phyloP scores from a whole-genome alignment of 2,888 invertebrate genomes.

The Drosophila prostipennis region DNA sequence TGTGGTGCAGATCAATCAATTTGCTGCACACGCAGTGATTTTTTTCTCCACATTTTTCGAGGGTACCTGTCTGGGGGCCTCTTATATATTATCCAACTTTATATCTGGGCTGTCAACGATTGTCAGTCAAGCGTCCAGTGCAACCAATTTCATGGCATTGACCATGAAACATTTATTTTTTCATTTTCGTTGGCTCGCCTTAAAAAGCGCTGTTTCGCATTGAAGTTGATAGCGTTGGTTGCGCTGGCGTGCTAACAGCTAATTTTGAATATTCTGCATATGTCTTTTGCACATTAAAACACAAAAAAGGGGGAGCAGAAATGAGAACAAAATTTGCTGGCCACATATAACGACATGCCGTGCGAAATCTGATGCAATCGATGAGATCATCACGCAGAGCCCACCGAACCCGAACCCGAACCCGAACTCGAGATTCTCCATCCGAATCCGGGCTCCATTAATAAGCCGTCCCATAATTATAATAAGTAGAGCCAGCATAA shows the following conservation, averaged over 20 bases:
- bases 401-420: constrained; percentile 23
- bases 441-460: constrained; percentile 55
- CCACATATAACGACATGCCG: constrained; percentile 74
- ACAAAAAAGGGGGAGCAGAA: constrained; percentile 42
- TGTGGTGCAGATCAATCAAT: constrained; percentile 71
- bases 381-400: constrained; percentile 75
- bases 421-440: constrained; percentile 36
- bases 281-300: constrained; percentile 50
- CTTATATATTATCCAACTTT: constrained; percentile 3
- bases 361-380: constrained; percentile 81
- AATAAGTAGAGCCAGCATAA: constrained; percentile 38
- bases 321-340: constrained; percentile 68
- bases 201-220: constrained; percentile 46
- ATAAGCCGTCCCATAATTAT: constrained; percentile 61
- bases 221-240: constrained; percentile 19
- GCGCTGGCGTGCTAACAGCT: constrained; percentile 68
- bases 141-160: constrained; percentile 64
- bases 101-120: constrained; percentile 33
- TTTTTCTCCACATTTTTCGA: constrained; percentile 7
- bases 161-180: constrained; percentile 43
- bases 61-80: constrained; percentile 16
- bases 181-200: constrained; percentile 47
- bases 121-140: constrained; percentile 55
- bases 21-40: constrained; percentile 47
- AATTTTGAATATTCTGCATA: constrained; percentile 73